Evolutionary conservation across 2,888 invertebrate species (phyloP).

Genomic region (Leptinotarsa tumamoca): DNA sequence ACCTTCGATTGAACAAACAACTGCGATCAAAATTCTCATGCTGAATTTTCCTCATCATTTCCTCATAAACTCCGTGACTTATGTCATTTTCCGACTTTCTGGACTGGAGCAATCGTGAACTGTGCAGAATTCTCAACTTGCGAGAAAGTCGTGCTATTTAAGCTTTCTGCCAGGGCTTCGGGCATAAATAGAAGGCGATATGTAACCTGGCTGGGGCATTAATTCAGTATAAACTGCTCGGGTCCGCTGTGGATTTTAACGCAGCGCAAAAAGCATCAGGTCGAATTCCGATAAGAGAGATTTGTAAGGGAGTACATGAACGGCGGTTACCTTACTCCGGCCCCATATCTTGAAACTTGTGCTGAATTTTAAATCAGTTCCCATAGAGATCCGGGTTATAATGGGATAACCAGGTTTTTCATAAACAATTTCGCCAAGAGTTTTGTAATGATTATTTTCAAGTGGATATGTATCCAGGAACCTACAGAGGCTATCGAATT

Average conservation of each 20-base stretch:
- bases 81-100: not conserved
- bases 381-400: not conserved
- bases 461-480: too few species aligned
- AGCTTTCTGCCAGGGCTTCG: constrained; percentile 26
- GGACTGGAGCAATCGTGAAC: constrained; percentile 9
- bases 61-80: not conserved
- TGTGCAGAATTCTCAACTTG: constrained; percentile 4
- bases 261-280: constrained; percentile 54
- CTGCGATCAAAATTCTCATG: not conserved
- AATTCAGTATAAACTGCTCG: constrained; percentile 49
- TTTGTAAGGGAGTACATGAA: constrained; percentile 56
- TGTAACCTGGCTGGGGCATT: constrained; percentile 44
- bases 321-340: constrained; percentile 48
- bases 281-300: constrained; percentile 57
- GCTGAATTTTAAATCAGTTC: constrained; percentile 45
- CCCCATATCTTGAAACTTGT: constrained; percentile 50
- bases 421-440: not conserved
- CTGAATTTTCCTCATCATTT: constrained; percentile 6
- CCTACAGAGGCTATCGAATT: too few species aligned
- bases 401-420: not conserved
- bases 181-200: constrained; percentile 40
- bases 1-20: too few species aligned
- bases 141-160: constrained; percentile 17
- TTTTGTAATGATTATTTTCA: too few species aligned
- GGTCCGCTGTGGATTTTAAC: constrained; percentile 36